Percentiles rank a stretch among this genome's conserved stretches.
phyloP scores from a whole-genome alignment of 2,797 vertebrate genomes.

The Clarias fuscus region DNA sequence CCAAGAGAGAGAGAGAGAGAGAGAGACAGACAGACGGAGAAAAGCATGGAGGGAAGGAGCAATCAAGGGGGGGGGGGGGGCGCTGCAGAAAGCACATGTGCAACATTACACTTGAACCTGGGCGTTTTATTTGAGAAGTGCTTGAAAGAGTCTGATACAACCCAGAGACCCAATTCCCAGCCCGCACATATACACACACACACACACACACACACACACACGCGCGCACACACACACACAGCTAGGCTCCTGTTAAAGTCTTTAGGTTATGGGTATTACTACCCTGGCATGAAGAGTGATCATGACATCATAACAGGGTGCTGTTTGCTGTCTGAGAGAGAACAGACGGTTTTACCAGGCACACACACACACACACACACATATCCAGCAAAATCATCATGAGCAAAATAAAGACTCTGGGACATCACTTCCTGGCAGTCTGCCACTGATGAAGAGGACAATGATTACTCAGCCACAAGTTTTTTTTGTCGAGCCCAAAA shows the following conservation, averaged over 20 bases:
- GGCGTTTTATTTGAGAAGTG: not conserved
- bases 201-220: conserved; percentile 37
- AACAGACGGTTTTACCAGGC: conserved; percentile 54
- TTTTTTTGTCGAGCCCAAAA: not conserved
- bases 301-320: conserved; percentile 75
- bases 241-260: conserved; percentile 69
- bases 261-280: conserved; percentile 65
- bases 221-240: conserved; percentile 2
- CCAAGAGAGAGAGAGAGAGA: conserved; percentile 47
- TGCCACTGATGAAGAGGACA: conserved; percentile 1
- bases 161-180: not conserved
- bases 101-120: conserved; percentile 57
- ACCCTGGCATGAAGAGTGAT: conserved; percentile 60
- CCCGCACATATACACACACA: conserved; percentile 24
- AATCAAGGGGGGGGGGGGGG: conserved; percentile 53
- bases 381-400: not conserved
- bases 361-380: conserved; percentile 3
- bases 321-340: conserved; percentile 65
- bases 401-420: conserved; percentile 12
- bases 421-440: conserved; percentile 13
- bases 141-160: not conserved
- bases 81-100: conserved; percentile 70
- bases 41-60: conserved; percentile 60
- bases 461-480: not conserved
- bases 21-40: not conserved